Conservation (phyloP, 2,888 invertebrate species). For the Acanthosepion lycidas region DNA sequence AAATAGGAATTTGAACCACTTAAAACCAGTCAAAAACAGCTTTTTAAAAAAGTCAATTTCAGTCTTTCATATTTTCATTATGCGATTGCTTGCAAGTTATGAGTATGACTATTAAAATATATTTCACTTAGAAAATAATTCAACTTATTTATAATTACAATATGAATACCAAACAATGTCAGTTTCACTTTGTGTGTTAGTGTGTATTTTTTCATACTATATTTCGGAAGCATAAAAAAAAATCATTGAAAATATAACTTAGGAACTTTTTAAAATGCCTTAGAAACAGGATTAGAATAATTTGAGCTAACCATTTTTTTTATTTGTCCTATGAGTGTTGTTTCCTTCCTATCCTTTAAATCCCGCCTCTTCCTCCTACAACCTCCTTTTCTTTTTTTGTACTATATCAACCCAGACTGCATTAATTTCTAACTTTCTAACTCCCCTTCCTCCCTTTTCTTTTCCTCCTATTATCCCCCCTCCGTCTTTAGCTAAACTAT, state of each 20-base stretch:
- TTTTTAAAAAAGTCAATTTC: no score
- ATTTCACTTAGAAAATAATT: no score
- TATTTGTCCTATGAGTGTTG: not conserved
- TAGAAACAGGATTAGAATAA: not conserved
- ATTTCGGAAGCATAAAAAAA: no score
- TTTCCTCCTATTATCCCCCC: not conserved
- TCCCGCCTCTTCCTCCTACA: not conserved
- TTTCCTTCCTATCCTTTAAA: slow-evolving; percentile 2
- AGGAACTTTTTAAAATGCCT: not conserved
- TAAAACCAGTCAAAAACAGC: no score
- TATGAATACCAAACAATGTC: no score
- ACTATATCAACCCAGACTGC: slow-evolving; percentile 33
- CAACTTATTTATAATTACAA: no score
- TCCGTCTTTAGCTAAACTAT: not conserved
- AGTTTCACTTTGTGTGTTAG: no score
- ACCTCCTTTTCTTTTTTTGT: not conserved
- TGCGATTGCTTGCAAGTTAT: no score
- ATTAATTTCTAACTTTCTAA: not conserved
- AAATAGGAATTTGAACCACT: no score
- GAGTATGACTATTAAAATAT: no score
- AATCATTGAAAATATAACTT: not conserved
- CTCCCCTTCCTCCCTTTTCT: not conserved
- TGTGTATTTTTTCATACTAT: no score
- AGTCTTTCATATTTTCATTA: no score
- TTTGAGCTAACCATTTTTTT: not conserved